Base-by-base conservation (phyloP, 2,888 invertebrate species). In the Lamproptera curius region DNA sequence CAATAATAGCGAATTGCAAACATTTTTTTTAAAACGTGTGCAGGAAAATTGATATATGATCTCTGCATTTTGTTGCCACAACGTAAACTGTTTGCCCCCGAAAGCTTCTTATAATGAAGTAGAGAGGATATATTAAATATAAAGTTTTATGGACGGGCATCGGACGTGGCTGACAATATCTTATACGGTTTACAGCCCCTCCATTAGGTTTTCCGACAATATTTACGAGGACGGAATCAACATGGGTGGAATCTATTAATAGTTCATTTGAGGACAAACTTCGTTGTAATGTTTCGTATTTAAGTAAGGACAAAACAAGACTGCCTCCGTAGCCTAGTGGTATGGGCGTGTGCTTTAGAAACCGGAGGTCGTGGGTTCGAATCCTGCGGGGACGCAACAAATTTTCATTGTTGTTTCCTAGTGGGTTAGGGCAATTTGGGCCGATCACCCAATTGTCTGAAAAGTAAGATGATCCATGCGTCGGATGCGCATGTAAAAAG, bases 101-200 rank as follows among this genome's bases (percentile, higher is more conserved):
- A 52, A 57, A 60, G 55, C 57, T 55, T 53, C 55, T 55, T 54
- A 54, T 54, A 54, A 57, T 55, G 52, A 55, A 56, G 55, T 56
- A 53, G 28, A 36, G 9, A 16, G 35, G 41, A 36, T 36, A 14
- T 46, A 36, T 14, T n/a, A n/a, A n/a, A 36, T 46, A 31, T 14
- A 14, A 28, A 20, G 26, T 36, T 42, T 37, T 42, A 42, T 36
- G 23, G 42, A 13, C 36, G 37, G 17, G 35, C 17, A 20, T 47
- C 36, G 36, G 31, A 37, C 36, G 46, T 37, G 36, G 46, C 42
- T 20, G 23, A 36, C 41, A 37, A 42, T 47, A 42, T 42, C 28
- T 42, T 42, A 31, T 20, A 11, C 23, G 35, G 15, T 20, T 26
- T 46, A 35, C 26, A 46, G 8, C 46, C 26, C 26, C 26, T 35